phyloP scores from a whole-genome alignment of 1,140 invertebrate species.

The Papilio machaon region DNA sequence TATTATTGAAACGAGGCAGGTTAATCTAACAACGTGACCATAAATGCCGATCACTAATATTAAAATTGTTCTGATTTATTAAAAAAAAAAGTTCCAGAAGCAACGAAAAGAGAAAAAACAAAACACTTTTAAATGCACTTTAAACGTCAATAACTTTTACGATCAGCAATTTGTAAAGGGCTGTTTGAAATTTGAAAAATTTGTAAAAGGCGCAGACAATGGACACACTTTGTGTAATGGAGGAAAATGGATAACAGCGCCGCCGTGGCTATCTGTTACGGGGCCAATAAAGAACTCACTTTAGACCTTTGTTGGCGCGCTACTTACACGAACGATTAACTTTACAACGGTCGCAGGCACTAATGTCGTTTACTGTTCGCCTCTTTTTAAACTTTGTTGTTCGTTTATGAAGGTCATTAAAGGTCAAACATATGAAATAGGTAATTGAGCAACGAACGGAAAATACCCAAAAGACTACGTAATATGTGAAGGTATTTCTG shows the following conservation, averaged over 20 bases:
- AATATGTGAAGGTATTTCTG: not conserved
- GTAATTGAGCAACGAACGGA: not conserved
- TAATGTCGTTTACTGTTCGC: conserved; percentile 40
- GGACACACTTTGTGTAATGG: conserved; percentile 75
- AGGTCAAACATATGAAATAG: not conserved
- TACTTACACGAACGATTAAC: conserved; percentile 57
- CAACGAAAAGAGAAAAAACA: not conserved
- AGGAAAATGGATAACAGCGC: conserved; percentile 68
- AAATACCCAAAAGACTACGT: not conserved
- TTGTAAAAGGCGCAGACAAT: conserved; percentile 57
- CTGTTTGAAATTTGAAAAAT: conserved; percentile 44
- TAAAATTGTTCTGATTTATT: not conserved
- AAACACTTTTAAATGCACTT: conserved; percentile 12
- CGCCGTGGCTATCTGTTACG: conserved; percentile 68
- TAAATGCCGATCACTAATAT: not conserved
- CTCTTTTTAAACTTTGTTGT: not conserved
- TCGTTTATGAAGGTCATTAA: conserved; percentile 7
- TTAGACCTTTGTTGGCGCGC: conserved; percentile 62
- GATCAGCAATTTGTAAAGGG: conserved; percentile 16
- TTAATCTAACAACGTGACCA: not conserved
- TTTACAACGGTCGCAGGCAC: conserved; percentile 53
- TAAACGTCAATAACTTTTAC: conserved; percentile 28
- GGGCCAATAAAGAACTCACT: conserved; percentile 74
- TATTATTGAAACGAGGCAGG: not conserved
- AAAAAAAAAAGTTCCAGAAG: conserved; percentile 1